These are phyloP conservation scores for Murina feae DNA, from an alignment of 2,113 vertebrate species.

Conservation along the genomic window DNA sequence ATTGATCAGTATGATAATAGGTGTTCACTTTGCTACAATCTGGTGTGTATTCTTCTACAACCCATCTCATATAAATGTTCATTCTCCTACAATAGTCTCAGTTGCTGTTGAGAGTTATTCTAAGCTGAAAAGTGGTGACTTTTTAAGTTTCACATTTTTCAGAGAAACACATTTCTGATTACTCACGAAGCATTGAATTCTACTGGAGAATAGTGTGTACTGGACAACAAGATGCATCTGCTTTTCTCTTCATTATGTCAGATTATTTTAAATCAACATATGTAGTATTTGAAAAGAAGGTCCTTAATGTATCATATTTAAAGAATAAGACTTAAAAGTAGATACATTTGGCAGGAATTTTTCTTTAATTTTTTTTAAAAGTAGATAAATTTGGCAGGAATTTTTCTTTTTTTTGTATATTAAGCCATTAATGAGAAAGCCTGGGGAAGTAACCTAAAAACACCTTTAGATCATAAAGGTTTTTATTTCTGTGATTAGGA, in stretches of 20 bases:
- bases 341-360: not conserved
- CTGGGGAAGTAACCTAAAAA: not conserved
- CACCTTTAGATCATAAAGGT: not conserved
- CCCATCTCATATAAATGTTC: not conserved
- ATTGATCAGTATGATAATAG: not conserved
- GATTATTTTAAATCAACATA: not conserved
- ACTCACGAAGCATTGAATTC: not conserved
- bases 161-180: not conserved
- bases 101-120: not conserved
- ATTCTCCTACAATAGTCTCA: not conserved
- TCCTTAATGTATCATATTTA: not conserved
- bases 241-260: not conserved
- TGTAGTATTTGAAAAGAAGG: not conserved
- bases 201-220: not conserved
- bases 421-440: not conserved
- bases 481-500: not conserved
- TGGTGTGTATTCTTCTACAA: not conserved
- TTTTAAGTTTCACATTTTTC: not conserved
- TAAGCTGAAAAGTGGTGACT: not conserved
- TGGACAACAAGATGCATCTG: not conserved
- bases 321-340: not conserved
- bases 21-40: not conserved
- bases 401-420: constrained; percentile 2
- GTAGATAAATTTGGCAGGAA: not conserved
- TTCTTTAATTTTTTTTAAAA: constrained; percentile 1